Evolutionary conservation across 2,797 vertebrate genomes (phyloP).

Genomic region (Pangasius sanitwongsei): DNA sequence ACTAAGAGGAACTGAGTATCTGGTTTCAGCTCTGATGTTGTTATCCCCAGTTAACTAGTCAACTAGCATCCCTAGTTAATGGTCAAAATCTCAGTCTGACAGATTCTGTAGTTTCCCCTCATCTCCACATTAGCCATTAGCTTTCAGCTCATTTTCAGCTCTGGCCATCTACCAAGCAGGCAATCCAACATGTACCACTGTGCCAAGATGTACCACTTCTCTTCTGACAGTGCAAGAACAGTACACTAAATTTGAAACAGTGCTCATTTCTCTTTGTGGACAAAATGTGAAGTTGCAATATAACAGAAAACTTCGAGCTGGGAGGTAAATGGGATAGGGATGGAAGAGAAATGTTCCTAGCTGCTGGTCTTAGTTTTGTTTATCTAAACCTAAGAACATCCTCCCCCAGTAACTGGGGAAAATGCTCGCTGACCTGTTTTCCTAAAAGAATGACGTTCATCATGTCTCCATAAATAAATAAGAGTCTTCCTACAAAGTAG

Average conservation of each 20-base stretch:
- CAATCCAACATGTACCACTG: neutral
- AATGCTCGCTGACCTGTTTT: conserved; percentile 42
- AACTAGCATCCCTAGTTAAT: neutral
- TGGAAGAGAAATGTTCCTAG: conserved; percentile 34
- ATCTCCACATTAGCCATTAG: neutral
- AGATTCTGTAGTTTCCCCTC: neutral
- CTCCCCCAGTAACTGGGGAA: conserved; percentile 33
- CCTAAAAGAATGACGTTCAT: conserved; percentile 43
- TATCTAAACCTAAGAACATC: conserved; percentile 42
- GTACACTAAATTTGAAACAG: conserved; percentile 2
- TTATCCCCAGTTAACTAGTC: neutral
- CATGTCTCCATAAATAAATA: conserved; percentile 54
- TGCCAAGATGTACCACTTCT: conserved; percentile 4
- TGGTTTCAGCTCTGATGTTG: neutral
- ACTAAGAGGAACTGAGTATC: neutral
- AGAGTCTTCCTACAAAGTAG: conserved; percentile 43
- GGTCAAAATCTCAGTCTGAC: neutral
- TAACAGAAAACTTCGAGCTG: conserved; percentile 1
- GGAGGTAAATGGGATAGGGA: conserved; percentile 31
- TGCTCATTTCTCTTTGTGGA: neutral
- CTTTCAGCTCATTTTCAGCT: neutral
- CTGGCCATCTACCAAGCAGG: neutral
- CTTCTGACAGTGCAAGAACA: conserved; percentile 4
- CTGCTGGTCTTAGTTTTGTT: conserved; percentile 42
- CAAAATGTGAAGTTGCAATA: conserved; percentile 12